phyloP scores from a whole-genome alignment of 2,113 vertebrate species.

The Carassius gibelio region DNA sequence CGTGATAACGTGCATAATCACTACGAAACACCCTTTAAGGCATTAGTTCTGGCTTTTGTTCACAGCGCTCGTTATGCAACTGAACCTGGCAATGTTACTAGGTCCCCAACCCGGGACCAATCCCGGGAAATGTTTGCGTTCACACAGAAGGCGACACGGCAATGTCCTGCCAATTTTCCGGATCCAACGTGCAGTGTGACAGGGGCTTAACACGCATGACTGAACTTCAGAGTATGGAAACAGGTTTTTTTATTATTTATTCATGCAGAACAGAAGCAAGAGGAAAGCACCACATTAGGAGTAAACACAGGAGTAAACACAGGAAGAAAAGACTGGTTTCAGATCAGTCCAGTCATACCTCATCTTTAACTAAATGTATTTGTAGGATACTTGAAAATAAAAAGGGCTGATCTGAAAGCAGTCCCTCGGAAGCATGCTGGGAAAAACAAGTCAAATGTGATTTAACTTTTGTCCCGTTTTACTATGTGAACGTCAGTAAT shows the following conservation, averaged over 20 bases:
- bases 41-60: too few species aligned
- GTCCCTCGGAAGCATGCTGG: slow-evolving; percentile 18
- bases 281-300: slow-evolving; percentile 31
- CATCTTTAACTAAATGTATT: background rate
- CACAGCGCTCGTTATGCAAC: too few species aligned
- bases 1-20: too few species aligned
- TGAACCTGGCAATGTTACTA: too few species aligned
- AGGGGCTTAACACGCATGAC: background rate
- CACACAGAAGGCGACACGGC: too few species aligned
- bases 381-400: background rate
- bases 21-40: too few species aligned
- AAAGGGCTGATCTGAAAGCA: slow-evolving; percentile 25
- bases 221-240: background rate
- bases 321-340: slow-evolving; percentile 38
- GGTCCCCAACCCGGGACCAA: too few species aligned
- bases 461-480: background rate
- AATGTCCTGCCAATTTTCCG: too few species aligned
- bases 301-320: slow-evolving; percentile 28
- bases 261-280: slow-evolving; percentile 44
- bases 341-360: background rate
- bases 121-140: too few species aligned
- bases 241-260: background rate
- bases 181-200: too few species aligned
- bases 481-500: slow-evolving; percentile 18
- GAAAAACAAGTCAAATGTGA: slow-evolving; percentile 10